phyloP scores from a whole-genome alignment of 1,140 invertebrate genomes.

The Anastatus disparis region DNA sequence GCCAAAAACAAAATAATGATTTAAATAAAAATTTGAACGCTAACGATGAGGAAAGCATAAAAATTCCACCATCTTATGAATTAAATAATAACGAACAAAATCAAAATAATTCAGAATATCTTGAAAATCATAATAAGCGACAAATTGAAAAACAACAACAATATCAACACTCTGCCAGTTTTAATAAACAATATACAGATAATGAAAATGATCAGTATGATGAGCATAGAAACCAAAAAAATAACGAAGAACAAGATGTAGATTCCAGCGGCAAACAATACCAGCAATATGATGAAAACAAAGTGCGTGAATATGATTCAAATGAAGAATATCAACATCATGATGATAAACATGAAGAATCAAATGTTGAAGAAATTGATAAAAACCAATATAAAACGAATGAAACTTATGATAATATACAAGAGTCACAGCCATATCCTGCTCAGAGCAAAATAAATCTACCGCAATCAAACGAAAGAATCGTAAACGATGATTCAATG shows the following conservation, averaged over 20 bases:
- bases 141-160: slow-evolving; percentile 20
- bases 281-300: background rate
- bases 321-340: slow-evolving; percentile 46
- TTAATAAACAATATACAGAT: slow-evolving; percentile 43
- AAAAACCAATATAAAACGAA: slow-evolving; percentile 28
- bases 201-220: slow-evolving; percentile 27
- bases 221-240: slow-evolving; percentile 10
- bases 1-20: no score
- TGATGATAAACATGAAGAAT: slow-evolving; percentile 37
- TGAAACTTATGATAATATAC: slow-evolving; percentile 11
- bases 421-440: background rate
- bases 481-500: background rate
- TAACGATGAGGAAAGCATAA: background rate
- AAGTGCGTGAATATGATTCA: slow-evolving; percentile 23
- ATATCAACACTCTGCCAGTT: background rate
- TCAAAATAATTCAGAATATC: background rate
- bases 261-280: slow-evolving; percentile 28
- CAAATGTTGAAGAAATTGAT: background rate
- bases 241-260: slow-evolving; percentile 31
- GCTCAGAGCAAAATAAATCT: background rate
- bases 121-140: background rate
- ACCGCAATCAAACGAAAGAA: background rate
- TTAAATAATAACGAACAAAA: slow-evolving; percentile 1
- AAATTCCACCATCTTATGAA: background rate
- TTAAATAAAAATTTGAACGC: background rate